A percentile compares a stretch with the other conserved stretches of the same genome.
phyloP scores from a whole-genome alignment of 2,888 invertebrate genomes.

The Coremacera marginata region DNA sequence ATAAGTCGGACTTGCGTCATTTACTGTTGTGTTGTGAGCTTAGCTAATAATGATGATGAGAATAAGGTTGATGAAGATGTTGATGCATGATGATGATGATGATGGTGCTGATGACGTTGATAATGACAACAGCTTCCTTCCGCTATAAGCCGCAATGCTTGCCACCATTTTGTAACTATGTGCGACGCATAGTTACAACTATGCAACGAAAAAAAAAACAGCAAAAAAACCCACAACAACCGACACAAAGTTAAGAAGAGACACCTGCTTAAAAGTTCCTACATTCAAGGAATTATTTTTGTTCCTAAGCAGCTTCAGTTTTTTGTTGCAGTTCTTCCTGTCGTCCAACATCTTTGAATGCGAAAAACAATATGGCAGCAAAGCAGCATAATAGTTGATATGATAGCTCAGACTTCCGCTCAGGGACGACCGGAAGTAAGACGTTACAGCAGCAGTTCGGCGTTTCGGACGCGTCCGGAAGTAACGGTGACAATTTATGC shows the following conservation, averaged over 20 bases:
- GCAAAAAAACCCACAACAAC: not conserved
- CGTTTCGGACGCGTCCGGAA: not conserved
- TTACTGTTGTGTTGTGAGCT: constrained; percentile 3
- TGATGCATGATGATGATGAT: constrained; percentile 18
- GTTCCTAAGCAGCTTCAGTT: not conserved
- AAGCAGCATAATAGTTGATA: constrained; percentile 26
- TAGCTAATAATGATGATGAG: not conserved
- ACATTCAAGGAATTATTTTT: not conserved
- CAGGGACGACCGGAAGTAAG: not conserved
- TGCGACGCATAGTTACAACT: not conserved
- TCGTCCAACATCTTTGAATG: constrained; percentile 10
- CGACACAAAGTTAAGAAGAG: not conserved
- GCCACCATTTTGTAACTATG: constrained; percentile 3
- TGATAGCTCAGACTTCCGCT: constrained; percentile 14
- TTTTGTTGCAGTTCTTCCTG: constrained; percentile 7
- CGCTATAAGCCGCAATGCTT: not conserved
- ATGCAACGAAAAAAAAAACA: constrained; percentile 8
- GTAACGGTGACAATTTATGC: not conserved
- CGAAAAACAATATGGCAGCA: constrained; percentile 12
- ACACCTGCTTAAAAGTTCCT: no score
- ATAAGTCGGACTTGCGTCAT: not conserved
- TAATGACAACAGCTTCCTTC: constrained; percentile 12
- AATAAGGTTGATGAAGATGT: not conserved
- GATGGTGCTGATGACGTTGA: not conserved
- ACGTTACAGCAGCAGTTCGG: not conserved